phyloP scores from a whole-genome alignment of 2,888 invertebrate species.

The Diadromus collaris region DNA sequence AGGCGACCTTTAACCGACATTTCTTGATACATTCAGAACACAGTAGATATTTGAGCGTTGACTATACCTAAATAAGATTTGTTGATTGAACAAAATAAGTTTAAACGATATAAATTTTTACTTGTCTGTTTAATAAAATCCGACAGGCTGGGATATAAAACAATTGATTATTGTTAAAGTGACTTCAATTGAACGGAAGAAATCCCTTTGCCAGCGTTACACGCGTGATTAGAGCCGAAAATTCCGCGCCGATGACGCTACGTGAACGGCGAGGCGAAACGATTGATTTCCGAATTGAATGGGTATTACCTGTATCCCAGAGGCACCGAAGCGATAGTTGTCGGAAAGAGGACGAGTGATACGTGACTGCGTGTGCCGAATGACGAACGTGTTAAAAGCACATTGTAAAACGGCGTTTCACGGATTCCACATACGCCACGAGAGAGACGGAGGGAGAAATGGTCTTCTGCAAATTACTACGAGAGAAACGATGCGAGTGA shows the following conservation, averaged over 20 bases:
- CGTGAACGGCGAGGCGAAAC: conserved; percentile 14
- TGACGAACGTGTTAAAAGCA: conserved; percentile 34
- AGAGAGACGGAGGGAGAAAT: conserved; percentile 21
- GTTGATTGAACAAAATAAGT: background rate
- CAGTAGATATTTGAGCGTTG: no score
- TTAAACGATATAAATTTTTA: no score
- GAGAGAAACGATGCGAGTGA: conserved; percentile 29
- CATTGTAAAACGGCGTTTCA: conserved; percentile 41
- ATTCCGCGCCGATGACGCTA: background rate
- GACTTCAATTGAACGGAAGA: background rate
- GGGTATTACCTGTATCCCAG: background rate
- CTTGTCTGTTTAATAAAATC: background rate
- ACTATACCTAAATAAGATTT: no score
- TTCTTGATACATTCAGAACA: no score
- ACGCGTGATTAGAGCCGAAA: background rate
- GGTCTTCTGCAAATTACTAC: conserved; percentile 42
- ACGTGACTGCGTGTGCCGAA: conserved; percentile 37
- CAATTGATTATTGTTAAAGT: background rate
- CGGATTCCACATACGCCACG: conserved; percentile 25
- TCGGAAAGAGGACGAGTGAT: conserved; percentile 7
- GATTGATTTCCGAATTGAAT: conserved; percentile 36
- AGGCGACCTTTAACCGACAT: no score
- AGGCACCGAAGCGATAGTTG: conserved; percentile 10
- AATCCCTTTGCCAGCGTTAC: background rate
- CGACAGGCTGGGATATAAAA: background rate